A percentile compares a stretch with the other conserved stretches of the same genome.
Evolutionary conservation across 2,888 invertebrate species (phyloP).

Genomic region (Tipula lateralis): DNA sequence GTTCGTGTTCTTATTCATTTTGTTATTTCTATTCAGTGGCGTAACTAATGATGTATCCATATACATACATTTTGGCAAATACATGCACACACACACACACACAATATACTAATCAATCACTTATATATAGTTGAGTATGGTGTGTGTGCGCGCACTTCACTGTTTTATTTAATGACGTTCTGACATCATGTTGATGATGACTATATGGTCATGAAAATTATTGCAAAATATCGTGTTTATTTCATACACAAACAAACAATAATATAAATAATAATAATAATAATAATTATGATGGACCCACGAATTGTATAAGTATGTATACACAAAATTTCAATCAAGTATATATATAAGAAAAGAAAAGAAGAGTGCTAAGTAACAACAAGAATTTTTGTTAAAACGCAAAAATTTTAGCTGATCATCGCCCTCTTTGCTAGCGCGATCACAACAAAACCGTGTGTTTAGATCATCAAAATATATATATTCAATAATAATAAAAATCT

Average conservation of each 20-base stretch:
- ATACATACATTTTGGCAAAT: neutral
- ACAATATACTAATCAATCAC: neutral
- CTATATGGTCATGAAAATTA: neutral
- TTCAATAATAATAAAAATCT: neutral
- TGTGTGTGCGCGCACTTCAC: neutral
- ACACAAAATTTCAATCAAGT: neutral
- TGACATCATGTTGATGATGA: constrained; percentile 11
- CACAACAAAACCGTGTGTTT: neutral
- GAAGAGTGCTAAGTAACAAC: constrained; percentile 24
- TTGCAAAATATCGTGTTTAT: neutral
- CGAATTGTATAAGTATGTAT: neutral
- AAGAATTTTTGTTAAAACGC: neutral
- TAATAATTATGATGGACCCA: constrained; percentile 11
- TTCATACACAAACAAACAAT: neutral
- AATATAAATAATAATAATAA: neutral
- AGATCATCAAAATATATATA: neutral
- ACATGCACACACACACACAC: too few relatives aligned
- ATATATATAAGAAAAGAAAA: constrained; percentile 2
- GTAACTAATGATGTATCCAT: neutral
- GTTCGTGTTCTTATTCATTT: neutral
- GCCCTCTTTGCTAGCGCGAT: neutral
- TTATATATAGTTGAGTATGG: neutral
- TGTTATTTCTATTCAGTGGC: constrained; percentile 12
- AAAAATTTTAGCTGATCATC: constrained; percentile 6
- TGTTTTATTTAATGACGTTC: neutral